Evolutionary conservation across 1,140 invertebrate genomes (phyloP), one percentile per base, ranked within the genome.

Genomic region (Drosophila repletoides): DNA sequence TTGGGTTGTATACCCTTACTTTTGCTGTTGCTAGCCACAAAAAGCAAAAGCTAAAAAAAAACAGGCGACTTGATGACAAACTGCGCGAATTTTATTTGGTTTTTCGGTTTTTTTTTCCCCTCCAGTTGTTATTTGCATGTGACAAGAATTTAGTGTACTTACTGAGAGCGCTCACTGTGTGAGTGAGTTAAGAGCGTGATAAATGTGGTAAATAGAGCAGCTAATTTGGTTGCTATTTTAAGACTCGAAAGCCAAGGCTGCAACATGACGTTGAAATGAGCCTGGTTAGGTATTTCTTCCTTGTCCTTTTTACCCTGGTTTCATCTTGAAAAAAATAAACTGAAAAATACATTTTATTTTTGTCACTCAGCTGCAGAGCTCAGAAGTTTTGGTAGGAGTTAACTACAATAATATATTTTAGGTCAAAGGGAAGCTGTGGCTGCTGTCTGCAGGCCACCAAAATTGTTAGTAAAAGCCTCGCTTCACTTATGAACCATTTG

Each of bases 121-220:
- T 24, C n/a, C 21, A 58, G 29, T 58, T 53, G 38, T 45, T 34
- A 56, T 55, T 28, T 58, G 33, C 52, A 41, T 65, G 9, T 17
- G 43, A 38, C 60, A 64, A 48, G 24, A 65, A 38, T 64, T 64
- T 56, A 56, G 61, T 48, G 24, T 1, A 17, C 5, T 26, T 31
- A 49, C 28, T 6, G 19, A 10, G 21, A 12, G 9, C 17, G 24
- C 51, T 24, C 29, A 48, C 21, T 53, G 21, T 17, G 19, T n/a
- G 41, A 26, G 21, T 14, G 10, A 36, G 31, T 24, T 52, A 26
- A 52, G 49, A 36, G 49, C 21, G 33, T 22, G 45, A 48, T 48
- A 31, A 48, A 29, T 48, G 45, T 24, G 31, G 10, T 10, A 52
- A 52, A 33, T 36, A 46, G 41, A 45, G 28, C 29, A 17, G 41